phyloP scores from a whole-genome alignment of 1,140 invertebrate species.

The Drosophila simulans region DNA sequence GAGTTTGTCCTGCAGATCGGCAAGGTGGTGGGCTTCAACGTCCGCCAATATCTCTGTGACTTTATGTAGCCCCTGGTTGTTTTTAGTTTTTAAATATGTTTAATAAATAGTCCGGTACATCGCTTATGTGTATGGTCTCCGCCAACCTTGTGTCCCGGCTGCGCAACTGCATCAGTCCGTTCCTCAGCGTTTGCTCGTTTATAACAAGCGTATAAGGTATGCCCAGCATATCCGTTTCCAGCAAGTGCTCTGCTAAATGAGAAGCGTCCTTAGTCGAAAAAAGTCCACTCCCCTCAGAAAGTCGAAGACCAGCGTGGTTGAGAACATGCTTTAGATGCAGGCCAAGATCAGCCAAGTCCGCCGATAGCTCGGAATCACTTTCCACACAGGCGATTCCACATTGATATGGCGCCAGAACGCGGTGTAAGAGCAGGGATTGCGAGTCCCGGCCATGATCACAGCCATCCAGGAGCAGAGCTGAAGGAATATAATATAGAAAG shows the following conservation, averaged over 20 bases:
- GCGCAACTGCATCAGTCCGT: conserved; percentile 89
- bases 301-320: conserved; percentile 84
- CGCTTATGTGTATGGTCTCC: conserved; percentile 81
- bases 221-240: conserved; percentile 85
- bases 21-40: conserved; percentile 89
- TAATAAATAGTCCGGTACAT: conserved; percentile 78
- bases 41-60: conserved; percentile 91
- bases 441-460: conserved; percentile 55
- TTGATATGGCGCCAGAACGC: conserved; percentile 89
- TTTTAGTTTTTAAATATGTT: conserved; percentile 73
- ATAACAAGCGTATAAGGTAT: conserved; percentile 85
- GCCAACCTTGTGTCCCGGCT: conserved; percentile 90
- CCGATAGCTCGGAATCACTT: conserved; percentile 6
- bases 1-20: conserved; percentile 89
- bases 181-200: conserved; percentile 88
- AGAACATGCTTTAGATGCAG: conserved; percentile 85
- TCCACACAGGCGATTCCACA: conserved; percentile 58
- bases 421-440: conserved; percentile 87
- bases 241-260: conserved; percentile 44
- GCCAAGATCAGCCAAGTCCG: conserved; percentile 85
- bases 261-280: conserved; percentile 10
- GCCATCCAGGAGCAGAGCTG: conserved; percentile 72
- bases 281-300: conserved; percentile 57
- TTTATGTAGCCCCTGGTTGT: conserved; percentile 85
- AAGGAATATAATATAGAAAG: background rate